Base-by-base conservation (phyloP, 2,888 invertebrate species). In the Lypha dubia region DNA sequence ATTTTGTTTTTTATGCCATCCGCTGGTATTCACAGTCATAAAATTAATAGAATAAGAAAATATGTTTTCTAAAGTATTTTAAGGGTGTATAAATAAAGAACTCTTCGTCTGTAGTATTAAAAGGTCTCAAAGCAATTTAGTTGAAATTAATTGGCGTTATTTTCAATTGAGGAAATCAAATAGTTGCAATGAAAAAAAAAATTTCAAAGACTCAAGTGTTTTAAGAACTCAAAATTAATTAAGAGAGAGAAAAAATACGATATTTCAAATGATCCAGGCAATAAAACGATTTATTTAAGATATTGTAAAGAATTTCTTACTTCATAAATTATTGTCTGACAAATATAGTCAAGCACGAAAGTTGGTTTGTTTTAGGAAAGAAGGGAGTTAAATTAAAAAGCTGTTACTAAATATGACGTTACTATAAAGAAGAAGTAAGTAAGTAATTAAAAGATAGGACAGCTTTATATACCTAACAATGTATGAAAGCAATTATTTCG, bases 21-120 rank as follows among this genome's bases (percentile, higher is more conserved):
- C 17, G 7, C 32, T 22, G 13, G 24, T 49, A 76, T 13, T 76
- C 24, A 53, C 56, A 67, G 38, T 49, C 13, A 63, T 71, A 63
- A 79, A n/a, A 79, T 79, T 73, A 49, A 71, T 49, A 65, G 7
- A 32, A 46, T 17, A 46, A 35, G 15, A 60, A 44, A 79, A 65
- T 22, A 65, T 17, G 46, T 58, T 58, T n/a, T n/a, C n/a, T n/a
- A 44, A 35, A 17, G 46, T 7, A 58, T 32, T 62, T 60, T 41
- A 20, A 41, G 67, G 51, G 56, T 49, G 51, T 51, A 28, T 4
- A 62, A 49, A 67, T 65, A 35, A 65, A 58, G 11, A 44, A 8
- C n/a, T 41, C n/a, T 28, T 22, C n/a, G n/a, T n/a, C n/a, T n/a
- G n/a, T 60, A 11, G 20, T 13, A 22, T 1, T 4, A 63, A 9